A percentile compares a stretch with the other conserved stretches of the same genome.
phyloP scores from a whole-genome alignment of 2,113 vertebrate genomes.

The Alligator mississippiensis region DNA sequence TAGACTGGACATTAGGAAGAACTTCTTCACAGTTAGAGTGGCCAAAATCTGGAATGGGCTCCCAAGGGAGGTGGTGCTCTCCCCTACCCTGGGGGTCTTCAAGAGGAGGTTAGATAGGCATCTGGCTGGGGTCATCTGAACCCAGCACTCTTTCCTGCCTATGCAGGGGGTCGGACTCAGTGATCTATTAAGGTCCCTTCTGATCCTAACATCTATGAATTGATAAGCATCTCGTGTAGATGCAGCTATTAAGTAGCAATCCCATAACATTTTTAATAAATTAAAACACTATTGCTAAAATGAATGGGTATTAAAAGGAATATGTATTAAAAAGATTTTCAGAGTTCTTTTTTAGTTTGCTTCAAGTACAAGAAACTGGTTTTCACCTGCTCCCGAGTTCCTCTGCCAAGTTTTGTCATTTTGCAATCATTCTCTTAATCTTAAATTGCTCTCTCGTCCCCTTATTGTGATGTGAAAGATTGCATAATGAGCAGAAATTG shows the following conservation, averaged over 20 bases:
- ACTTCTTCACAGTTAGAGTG: too few relatives aligned
- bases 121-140: too few relatives aligned
- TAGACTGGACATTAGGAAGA: too few relatives aligned
- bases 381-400: not conserved
- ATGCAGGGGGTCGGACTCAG: too few relatives aligned
- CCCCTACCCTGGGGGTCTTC: too few relatives aligned
- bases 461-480: not conserved
- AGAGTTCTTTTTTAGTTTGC: not conserved
- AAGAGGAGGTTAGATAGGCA: too few relatives aligned
- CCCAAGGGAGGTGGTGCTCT: too few relatives aligned
- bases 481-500: not conserved
- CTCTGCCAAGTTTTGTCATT: not conserved
- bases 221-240: too few relatives aligned
- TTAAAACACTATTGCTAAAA: constrained; percentile 10
- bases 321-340: not conserved
- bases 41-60: too few relatives aligned
- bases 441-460: not conserved
- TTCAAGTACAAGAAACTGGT: not conserved
- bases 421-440: not conserved
- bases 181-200: too few relatives aligned
- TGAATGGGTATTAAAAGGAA: not conserved
- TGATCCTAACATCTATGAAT: too few relatives aligned
- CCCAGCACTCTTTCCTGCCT: too few relatives aligned
- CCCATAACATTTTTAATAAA: not conserved
- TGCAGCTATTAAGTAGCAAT: not conserved